Conservation (phyloP, 2,113 vertebrate species). For the Cettia cetti region DNA sequence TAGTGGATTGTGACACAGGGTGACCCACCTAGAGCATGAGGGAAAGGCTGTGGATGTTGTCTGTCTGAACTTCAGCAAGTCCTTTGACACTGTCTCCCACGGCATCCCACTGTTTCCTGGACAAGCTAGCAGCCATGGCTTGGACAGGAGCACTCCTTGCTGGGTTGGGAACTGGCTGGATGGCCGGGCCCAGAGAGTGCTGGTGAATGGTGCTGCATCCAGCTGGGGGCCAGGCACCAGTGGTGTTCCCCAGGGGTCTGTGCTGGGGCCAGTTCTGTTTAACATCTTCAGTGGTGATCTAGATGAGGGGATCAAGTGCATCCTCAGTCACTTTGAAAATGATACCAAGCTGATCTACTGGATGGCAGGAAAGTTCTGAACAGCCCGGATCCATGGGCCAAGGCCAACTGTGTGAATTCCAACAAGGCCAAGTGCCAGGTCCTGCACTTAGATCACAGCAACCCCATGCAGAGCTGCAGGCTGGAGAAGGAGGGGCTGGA, state of each 20-base stretch:
- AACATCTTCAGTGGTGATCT: background rate
- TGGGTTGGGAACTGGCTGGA: background rate
- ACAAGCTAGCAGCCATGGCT: accelerated
- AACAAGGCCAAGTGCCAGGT: background rate
- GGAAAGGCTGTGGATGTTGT: background rate
- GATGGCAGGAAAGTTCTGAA: background rate
- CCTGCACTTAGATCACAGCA: background rate
- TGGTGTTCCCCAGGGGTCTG: accelerated
- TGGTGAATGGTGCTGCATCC: accelerated
- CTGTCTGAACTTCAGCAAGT: background rate
- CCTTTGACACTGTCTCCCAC: background rate
- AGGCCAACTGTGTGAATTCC: background rate
- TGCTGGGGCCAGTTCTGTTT: accelerated
- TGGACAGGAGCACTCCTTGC: background rate
- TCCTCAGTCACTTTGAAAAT: background rate
- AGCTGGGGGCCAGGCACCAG: accelerated
- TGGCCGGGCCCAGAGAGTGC: accelerated
- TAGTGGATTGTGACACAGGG: too few species aligned
- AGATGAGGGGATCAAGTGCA: background rate
- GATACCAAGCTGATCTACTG: background rate
- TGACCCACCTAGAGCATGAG: background rate
- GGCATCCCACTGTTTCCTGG: background rate
- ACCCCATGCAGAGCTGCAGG: background rate
- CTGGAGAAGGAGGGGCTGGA: background rate
- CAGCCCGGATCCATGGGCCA: background rate